A percentile compares a stretch with the other conserved stretches of the same genome.
phyloP scores from a whole-genome alignment of 2,113 vertebrate species.

The Synodontis membranacea region DNA sequence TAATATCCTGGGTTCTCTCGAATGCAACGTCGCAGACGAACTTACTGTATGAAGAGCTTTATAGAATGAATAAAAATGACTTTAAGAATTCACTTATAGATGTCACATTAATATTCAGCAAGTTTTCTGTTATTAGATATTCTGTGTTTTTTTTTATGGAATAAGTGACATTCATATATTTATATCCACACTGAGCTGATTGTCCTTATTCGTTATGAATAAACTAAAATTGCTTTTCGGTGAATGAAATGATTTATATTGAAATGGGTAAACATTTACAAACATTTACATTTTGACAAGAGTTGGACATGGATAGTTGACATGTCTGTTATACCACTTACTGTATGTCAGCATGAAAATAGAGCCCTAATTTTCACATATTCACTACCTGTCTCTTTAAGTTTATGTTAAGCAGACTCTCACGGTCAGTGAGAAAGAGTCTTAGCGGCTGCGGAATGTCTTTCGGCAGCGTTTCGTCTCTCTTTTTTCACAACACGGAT shows the following conservation, averaged over 20 bases:
- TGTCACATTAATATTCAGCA: neutral
- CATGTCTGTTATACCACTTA: neutral
- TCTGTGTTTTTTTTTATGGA: neutral
- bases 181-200: neutral
- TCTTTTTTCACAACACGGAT: neutral
- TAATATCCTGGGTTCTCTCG: neutral
- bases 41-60: neutral
- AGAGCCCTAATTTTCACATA: neutral
- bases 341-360: neutral
- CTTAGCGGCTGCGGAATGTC: too few relatives aligned
- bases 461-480: conserved; percentile 15
- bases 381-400: neutral
- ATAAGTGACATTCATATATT: neutral
- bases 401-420: neutral
- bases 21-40: neutral
- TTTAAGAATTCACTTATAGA: neutral
- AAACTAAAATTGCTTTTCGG: neutral
- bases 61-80: neutral
- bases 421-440: neutral
- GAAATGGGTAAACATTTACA: neutral
- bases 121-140: neutral
- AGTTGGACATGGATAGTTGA: neutral
- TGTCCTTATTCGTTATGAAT: neutral
- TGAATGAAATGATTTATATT: neutral
- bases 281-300: too few relatives aligned